These are phyloP conservation scores for Acanthopagrus latus DNA, from an alignment of 2,797 vertebrate genomes.

Conservation along the genomic window DNA sequence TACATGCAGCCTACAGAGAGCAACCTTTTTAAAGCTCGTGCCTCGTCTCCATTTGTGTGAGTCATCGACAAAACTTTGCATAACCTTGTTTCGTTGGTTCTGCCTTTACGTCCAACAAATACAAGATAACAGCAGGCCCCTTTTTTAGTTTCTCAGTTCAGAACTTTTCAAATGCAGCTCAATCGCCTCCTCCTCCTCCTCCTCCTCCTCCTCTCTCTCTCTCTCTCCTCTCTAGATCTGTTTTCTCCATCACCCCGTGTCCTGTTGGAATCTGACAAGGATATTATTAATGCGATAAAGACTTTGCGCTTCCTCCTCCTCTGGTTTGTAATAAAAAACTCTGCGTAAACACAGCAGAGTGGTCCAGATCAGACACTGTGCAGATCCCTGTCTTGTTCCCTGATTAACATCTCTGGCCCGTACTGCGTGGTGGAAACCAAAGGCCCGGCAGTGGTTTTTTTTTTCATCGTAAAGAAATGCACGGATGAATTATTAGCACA, in stretches of 20 bases:
- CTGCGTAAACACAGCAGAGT: slow-evolving; percentile 70
- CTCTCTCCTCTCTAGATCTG: slow-evolving; percentile 59
- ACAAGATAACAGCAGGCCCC: slow-evolving; percentile 26
- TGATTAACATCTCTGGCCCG: slow-evolving; percentile 77
- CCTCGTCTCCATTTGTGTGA: neutral
- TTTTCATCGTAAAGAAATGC: slow-evolving; percentile 65
- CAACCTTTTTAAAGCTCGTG: no score
- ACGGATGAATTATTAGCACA: slow-evolving; percentile 58
- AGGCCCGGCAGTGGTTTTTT: slow-evolving; percentile 68
- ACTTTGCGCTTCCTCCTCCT: slow-evolving; percentile 70
- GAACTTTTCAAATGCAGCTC: slow-evolving; percentile 34
- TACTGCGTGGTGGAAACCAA: slow-evolving; percentile 53
- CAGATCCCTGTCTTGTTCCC: slow-evolving; percentile 73
- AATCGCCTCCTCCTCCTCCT: neutral
- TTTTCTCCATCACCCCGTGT: slow-evolving; percentile 68
- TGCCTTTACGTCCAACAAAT: neutral
- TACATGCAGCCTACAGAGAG: no score
- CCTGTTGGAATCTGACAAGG: slow-evolving; percentile 58
- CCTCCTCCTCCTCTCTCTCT: slow-evolving; percentile 5
- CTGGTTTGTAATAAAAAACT: slow-evolving; percentile 71
- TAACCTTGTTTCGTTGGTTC: neutral
- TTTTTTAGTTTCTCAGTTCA: slow-evolving; percentile 10
- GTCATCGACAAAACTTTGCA: neutral
- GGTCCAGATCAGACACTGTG: slow-evolving; percentile 71
- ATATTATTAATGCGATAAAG: slow-evolving; percentile 81